phyloP scores from a whole-genome alignment of 2,113 vertebrate genomes.

The Tapirus terrestris region DNA sequence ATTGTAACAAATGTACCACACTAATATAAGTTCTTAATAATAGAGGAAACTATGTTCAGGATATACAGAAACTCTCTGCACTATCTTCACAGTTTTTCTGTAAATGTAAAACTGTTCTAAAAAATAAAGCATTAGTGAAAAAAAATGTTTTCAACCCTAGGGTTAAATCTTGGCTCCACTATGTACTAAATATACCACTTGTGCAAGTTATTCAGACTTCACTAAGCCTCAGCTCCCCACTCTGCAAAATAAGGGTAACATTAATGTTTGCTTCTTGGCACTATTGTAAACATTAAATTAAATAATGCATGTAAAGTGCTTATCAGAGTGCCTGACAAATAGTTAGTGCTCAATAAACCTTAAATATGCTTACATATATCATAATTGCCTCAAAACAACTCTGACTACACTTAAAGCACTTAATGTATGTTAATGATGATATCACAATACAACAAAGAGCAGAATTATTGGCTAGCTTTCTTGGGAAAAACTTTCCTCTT shows the following conservation, averaged over 20 bases:
- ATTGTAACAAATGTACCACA: neutral
- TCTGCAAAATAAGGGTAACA: neutral
- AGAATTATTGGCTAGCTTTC: neutral
- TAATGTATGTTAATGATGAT: neutral
- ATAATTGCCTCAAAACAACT: neutral
- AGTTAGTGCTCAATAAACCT: neutral
- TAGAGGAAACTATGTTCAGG: neutral
- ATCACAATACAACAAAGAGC: neutral
- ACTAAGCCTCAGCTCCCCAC: neutral
- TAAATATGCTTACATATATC: neutral
- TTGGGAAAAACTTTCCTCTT: neutral
- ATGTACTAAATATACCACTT: neutral
- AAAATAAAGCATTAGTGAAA: neutral
- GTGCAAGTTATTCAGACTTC: neutral
- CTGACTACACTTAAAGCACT: neutral
- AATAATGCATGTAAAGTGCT: neutral
- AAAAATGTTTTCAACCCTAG: neutral
- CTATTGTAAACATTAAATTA: neutral
- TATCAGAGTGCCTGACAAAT: neutral
- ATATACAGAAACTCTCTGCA: neutral
- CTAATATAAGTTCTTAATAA: neutral
- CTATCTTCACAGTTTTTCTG: neutral
- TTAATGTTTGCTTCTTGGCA: neutral
- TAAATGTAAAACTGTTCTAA: neutral
- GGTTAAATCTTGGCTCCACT: neutral